A percentile compares a stretch with the other conserved stretches of the same genome.
These are phyloP conservation scores for Diuraphis noxia DNA, from an alignment of 1,140 invertebrate species.

Conservation along the genomic window DNA sequence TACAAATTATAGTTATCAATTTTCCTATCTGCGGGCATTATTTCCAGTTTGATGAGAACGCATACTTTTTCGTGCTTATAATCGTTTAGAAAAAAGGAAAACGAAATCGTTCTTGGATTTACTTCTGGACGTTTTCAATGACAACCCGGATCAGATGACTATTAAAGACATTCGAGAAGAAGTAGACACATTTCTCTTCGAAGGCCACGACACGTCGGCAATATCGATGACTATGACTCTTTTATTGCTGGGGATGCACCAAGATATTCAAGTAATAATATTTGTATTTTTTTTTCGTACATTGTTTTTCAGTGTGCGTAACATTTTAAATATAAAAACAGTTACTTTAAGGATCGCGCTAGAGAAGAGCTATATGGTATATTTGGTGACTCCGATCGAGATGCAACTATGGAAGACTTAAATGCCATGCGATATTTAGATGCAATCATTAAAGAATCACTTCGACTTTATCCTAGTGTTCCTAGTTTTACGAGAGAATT, in stretches of 20 bases:
- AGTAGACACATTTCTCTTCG: constrained; percentile 56
- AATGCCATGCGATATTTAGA: constrained; percentile 68
- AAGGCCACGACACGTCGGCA: constrained; percentile 79
- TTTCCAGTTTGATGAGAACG: neutral
- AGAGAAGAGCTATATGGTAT: constrained; percentile 66
- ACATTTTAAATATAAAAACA: neutral
- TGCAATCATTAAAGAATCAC: constrained; percentile 66
- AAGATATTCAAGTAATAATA: constrained; percentile 65
- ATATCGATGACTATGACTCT: constrained; percentile 70
- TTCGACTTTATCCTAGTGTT: constrained; percentile 69
- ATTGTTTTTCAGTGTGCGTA: neutral
- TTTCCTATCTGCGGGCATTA: neutral
- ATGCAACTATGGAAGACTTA: constrained; percentile 63
- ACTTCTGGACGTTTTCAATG: constrained; percentile 63
- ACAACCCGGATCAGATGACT: constrained; percentile 57
- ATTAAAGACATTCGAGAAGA: constrained; percentile 57
- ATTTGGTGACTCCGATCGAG: constrained; percentile 61
- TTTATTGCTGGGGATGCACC: constrained; percentile 70
- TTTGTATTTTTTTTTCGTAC: neutral
- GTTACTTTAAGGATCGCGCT: constrained; percentile 62
- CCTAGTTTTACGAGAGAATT: constrained; percentile 66
- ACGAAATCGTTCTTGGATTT: constrained; percentile 62
- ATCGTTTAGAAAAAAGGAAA: neutral
- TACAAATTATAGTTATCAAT: neutral
- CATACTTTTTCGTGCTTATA: neutral